phyloP scores from a whole-genome alignment of 1,140 invertebrate species.

The Dendrolimus kikuchii region DNA sequence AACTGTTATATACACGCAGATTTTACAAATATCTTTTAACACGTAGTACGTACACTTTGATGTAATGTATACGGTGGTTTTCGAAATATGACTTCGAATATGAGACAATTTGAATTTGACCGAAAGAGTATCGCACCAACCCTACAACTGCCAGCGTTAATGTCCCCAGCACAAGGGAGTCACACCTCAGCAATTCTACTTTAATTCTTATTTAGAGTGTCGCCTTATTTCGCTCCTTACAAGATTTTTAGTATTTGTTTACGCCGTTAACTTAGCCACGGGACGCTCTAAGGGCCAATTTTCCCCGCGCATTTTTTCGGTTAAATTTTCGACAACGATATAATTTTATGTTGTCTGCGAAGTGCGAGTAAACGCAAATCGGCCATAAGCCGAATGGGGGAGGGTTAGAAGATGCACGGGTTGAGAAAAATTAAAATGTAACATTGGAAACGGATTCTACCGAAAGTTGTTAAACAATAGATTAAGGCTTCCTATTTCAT shows the following conservation, averaged over 20 bases:
- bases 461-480: too few species aligned
- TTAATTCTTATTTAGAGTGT: conserved; percentile 69
- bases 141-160: conserved; percentile 18
- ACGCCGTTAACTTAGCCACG: conserved; percentile 38
- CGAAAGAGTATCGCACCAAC: too few species aligned
- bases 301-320: conserved; percentile 20
- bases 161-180: conserved; percentile 44
- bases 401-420: too few species aligned
- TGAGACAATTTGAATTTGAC: too few species aligned
- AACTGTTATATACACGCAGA: too few species aligned
- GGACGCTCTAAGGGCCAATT: conserved; percentile 34
- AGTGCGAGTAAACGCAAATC: conserved; percentile 35
- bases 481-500: too few species aligned
- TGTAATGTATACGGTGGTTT: too few species aligned
- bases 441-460: too few species aligned
- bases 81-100: too few species aligned
- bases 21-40: too few species aligned
- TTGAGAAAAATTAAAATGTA: too few species aligned
- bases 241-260: conserved; percentile 70
- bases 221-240: conserved; percentile 58
- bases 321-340: conserved; percentile 27
- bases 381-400: conserved; percentile 15
- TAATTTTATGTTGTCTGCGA: conserved; percentile 38
- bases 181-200: conserved; percentile 67
- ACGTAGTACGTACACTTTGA: too few species aligned